Percentiles rank a stretch among this genome's conserved stretches.
Conservation (phyloP, 35 echinoderm and acorn worm species). For the Anneissia japonica region DNA sequence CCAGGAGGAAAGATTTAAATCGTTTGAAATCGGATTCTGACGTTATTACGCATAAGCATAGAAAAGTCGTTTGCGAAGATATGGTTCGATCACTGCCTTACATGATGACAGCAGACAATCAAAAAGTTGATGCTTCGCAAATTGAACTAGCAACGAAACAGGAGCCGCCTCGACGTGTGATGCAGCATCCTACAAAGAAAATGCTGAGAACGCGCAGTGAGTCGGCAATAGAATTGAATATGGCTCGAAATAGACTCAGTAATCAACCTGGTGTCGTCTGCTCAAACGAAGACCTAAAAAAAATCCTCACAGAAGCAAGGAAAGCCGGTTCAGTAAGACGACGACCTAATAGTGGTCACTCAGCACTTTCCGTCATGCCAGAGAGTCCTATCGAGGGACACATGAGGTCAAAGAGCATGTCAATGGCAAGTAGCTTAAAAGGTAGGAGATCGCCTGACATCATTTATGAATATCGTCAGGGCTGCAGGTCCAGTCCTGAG, state of each 20-base stretch:
- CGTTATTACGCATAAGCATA: neutral
- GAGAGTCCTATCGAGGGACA: slow-evolving; percentile 15
- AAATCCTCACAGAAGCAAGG: slow-evolving; percentile 49
- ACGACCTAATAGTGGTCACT: slow-evolving; percentile 17
- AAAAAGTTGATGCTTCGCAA: neutral
- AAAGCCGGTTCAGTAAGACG: slow-evolving; percentile 6
- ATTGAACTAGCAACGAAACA: neutral
- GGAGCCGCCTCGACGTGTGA: neutral
- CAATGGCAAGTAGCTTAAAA: neutral
- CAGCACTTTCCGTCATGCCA: slow-evolving; percentile 34
- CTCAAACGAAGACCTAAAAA: slow-evolving; percentile 58
- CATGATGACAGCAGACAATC: neutral
- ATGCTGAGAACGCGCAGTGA: slow-evolving; percentile 65
- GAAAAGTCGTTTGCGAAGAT: neutral
- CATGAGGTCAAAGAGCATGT: neutral
- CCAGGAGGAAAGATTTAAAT: neutral
- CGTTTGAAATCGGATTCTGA: neutral
- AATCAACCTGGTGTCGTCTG: slow-evolving; percentile 40
- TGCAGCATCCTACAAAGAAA: slow-evolving; percentile 59
- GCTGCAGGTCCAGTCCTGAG: neutral
- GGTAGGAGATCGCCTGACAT: neutral
- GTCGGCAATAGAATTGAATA: slow-evolving; percentile 50
- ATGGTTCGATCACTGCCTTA: neutral
- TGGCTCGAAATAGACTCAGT: neutral
- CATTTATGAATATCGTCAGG: neutral